Base-by-base conservation (phyloP, 2,113 vertebrate species). In the Aphelocoma coerulescens region DNA sequence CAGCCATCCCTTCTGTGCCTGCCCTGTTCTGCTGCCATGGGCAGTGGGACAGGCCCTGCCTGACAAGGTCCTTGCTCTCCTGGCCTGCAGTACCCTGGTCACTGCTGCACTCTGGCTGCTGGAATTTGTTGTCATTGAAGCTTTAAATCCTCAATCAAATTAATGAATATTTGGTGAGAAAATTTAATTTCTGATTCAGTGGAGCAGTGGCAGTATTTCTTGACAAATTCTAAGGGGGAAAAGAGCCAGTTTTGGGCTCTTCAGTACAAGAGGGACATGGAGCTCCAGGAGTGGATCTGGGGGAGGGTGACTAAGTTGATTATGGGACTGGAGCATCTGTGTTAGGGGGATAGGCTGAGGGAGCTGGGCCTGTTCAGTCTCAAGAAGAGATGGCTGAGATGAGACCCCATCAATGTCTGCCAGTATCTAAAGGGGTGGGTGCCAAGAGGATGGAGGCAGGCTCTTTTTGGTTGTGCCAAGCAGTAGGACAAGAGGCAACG, bases 371-470 rank as follows among this genome's bases (percentile, higher is more conserved):
- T 69, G 9, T 20, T 69, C 63, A 52, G 22, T 11, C 27, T 46
- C 23, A 39, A 62, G 23, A 54, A 39, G 33, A 69, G 39, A 62
- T 3, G 3, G 3, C 28, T 54, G 18, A 61, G 27, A 69, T 0
- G 0, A 13, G 10, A 62, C 48, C 3, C 23, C 28, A 39, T 39
- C 28, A n/a, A 11, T 54, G 14, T 62, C 13, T 54, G 12, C 4
- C 3, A 54, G 2, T n/a, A n/a, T n/a, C 33, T 39, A n/a, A 39
- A 46, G 2, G 46, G 28, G 2, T 0, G 3, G 4, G 13, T 43
- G 23, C 12, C 39, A 78, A 44, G 72, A 68, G 37, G 54, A 61
- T 28, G 55, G 11, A 54, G 14, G 22, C 46, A 44, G 55, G 14
- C 18, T 61, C 28, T 37, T 18, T 46, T 20, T 23, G 19, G 65